Evolutionary conservation across 2,113 vertebrate genomes (phyloP).

Genomic region (Eira barbara): DNA sequence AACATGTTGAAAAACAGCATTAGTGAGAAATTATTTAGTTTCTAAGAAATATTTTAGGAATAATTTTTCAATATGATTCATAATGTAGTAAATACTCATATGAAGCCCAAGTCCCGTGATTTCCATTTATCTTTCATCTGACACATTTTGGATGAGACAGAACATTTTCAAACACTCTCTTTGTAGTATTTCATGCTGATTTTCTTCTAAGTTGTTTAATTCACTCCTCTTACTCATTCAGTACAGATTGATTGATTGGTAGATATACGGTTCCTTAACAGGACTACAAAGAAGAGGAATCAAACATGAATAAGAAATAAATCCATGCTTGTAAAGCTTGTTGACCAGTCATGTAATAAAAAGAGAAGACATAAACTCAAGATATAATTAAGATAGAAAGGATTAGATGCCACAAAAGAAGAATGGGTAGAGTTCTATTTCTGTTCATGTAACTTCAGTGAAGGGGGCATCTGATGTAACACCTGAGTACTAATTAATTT

Average conservation of each 20-base stretch:
- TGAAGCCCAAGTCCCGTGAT: not conserved
- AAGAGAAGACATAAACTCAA: not conserved
- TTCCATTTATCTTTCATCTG: constrained; percentile 35
- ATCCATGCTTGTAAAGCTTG: not conserved
- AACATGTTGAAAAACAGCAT: not conserved
- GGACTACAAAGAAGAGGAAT: not conserved
- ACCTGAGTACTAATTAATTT: not conserved
- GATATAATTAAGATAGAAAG: not conserved
- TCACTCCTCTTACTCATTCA: not conserved
- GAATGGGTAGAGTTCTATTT: not conserved
- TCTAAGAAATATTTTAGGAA: constrained; percentile 22
- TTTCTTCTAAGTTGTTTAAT: constrained; percentile 36
- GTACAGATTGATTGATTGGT: not conserved
- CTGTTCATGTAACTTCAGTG: not conserved
- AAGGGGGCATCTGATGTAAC: not conserved
- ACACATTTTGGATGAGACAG: constrained; percentile 10
- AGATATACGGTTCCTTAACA: not conserved
- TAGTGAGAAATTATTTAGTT: not conserved
- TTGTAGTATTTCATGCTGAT: not conserved
- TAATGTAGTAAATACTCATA: not conserved
- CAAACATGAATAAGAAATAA: not conserved
- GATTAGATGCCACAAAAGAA: not conserved
- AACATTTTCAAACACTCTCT: not conserved
- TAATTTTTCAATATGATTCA: constrained; percentile 36
- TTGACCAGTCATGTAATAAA: not conserved